A percentile compares a stretch with the other conserved stretches of the same genome.
These are phyloP conservation scores for Zeugodacus cucurbitae DNA, from an alignment of 1,140 invertebrate genomes.

Conservation along the genomic window DNA sequence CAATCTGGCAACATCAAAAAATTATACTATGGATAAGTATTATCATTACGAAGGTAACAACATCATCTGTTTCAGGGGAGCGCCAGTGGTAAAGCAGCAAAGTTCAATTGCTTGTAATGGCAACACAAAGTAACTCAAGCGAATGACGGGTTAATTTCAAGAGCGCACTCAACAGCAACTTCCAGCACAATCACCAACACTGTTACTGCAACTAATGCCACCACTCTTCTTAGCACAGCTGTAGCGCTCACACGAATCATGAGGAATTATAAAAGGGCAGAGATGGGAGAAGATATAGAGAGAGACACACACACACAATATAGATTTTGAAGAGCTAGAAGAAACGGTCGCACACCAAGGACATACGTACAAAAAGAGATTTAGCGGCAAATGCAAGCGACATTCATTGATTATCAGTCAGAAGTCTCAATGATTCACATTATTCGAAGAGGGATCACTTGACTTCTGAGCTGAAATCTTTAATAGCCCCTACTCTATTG, in stretches of 20 bases:
- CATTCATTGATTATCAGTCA: background rate
- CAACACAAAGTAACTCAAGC: slow-evolving; percentile 24
- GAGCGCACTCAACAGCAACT: background rate
- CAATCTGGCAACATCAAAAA: background rate
- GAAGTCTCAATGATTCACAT: background rate
- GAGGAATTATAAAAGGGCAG: background rate
- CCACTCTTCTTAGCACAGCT: background rate
- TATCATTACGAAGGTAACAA: background rate
- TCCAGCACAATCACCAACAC: background rate
- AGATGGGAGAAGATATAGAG: background rate
- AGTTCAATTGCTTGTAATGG: slow-evolving; percentile 35
- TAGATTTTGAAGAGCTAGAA: background rate
- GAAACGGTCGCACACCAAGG: background rate
- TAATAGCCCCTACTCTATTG: background rate
- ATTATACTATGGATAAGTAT: background rate
- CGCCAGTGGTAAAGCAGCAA: background rate
- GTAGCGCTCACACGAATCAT: background rate
- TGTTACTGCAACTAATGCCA: background rate
- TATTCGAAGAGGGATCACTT: background rate
- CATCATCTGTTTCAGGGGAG: background rate
- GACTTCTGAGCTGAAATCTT: background rate
- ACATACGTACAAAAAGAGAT: background rate
- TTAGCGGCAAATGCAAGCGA: background rate
- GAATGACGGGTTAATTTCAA: slow-evolving; percentile 14
- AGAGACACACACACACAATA: too few relatives aligned